These are phyloP conservation scores for Gastrophryne carolinensis DNA, from an alignment of 2,797 vertebrate genomes.

Conservation along the genomic window DNA sequence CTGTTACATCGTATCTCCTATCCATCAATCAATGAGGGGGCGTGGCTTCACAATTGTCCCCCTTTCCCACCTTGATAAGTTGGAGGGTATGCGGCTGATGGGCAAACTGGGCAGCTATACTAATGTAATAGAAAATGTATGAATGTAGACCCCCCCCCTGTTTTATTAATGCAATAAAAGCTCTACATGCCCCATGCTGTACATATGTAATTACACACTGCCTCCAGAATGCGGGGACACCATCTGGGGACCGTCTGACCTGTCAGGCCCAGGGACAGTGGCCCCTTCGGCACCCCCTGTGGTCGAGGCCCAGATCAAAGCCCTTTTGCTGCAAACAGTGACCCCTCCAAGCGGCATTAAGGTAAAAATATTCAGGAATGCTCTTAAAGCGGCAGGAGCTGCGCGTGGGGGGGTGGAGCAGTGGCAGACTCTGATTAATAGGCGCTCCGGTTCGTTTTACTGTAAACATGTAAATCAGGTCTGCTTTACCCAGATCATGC, in stretches of 20 bases:
- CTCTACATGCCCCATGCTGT: no score
- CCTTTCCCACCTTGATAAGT: no score
- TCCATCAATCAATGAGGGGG: no score
- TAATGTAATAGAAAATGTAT: no score
- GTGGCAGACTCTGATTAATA: background rate
- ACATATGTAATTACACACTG: no score
- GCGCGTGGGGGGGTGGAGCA: background rate
- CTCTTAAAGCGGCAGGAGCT: slow-evolving; percentile 1
- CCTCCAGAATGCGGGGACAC: no score
- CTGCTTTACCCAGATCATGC: background rate
- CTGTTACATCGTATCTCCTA: no score
- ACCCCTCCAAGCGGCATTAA: background rate
- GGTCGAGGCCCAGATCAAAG: background rate
- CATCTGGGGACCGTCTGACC: background rate
- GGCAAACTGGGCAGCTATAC: no score
- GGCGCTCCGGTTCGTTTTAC: background rate
- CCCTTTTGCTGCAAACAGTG: background rate
- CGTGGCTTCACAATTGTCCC: no score
- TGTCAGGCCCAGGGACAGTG: background rate
- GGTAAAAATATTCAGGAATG: background rate
- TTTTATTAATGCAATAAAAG: no score
- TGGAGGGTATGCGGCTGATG: no score
- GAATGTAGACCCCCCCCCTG: no score
- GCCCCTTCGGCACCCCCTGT: background rate
- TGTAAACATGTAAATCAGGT: slow-evolving; percentile 3